Conservation (phyloP, 1,140 invertebrate genomes). For the Hypsibius dujardini region DNA sequence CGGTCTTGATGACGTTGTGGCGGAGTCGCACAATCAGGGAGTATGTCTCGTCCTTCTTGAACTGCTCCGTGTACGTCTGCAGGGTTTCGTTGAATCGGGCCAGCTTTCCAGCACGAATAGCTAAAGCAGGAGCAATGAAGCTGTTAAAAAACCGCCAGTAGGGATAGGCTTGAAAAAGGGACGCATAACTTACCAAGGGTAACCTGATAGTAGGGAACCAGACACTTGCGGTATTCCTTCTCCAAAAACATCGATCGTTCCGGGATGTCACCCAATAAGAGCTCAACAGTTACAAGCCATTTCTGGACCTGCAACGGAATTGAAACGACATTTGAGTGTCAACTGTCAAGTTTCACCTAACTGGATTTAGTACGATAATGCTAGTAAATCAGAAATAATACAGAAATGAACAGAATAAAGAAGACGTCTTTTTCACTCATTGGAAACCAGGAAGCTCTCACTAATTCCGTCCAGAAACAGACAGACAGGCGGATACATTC, state of each 20-base stretch:
- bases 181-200: constrained; percentile 49
- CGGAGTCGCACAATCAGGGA: constrained; percentile 78
- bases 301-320: constrained; percentile 83
- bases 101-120: constrained; percentile 82
- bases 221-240: constrained; percentile 35
- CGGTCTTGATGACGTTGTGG: constrained; percentile 98
- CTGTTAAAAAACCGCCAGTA: constrained; percentile 23
- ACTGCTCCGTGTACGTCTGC: constrained; percentile 43
- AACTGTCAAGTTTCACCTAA: too few species aligned
- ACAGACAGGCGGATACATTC: too few species aligned
- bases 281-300: constrained; percentile 79
- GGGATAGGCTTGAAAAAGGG: constrained; percentile 13
- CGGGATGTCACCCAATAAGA: constrained; percentile 89
- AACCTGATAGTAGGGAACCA: constrained; percentile 88
- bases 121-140: too few species aligned
- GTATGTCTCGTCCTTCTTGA: constrained; percentile 61
- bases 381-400: too few species aligned
- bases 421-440: too few species aligned
- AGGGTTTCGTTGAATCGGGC: constrained; percentile 81
- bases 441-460: too few species aligned
- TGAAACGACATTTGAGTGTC: too few species aligned
- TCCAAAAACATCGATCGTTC: constrained; percentile 57
- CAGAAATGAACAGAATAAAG: too few species aligned
- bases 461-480: too few species aligned
- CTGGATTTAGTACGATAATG: too few species aligned